A percentile compares a stretch with the other conserved stretches of the same genome.
Evolutionary conservation across 2,797 vertebrate genomes (phyloP).

Genomic region (Crocidura indochinensis): DNA sequence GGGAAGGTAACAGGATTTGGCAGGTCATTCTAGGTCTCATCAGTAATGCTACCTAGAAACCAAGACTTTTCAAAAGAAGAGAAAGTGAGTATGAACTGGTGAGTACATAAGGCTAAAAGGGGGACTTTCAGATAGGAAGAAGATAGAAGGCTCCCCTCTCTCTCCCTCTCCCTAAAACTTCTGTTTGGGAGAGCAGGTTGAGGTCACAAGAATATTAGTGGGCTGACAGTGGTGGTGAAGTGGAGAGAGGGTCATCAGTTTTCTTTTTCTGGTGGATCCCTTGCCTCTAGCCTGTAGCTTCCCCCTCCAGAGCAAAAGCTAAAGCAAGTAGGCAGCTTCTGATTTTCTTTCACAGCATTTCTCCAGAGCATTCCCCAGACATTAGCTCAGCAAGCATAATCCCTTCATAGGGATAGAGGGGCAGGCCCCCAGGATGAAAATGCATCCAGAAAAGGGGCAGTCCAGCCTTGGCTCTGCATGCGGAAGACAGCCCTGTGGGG

Average conservation of each 20-base stretch:
- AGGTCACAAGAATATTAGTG: background rate
- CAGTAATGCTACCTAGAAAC: too few relatives aligned
- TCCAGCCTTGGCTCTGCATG: too few relatives aligned
- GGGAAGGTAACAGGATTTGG: too few relatives aligned
- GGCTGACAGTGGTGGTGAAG: too few relatives aligned
- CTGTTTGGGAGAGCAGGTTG: background rate
- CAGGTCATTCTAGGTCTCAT: too few relatives aligned
- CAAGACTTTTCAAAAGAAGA: too few relatives aligned
- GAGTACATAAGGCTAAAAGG: background rate
- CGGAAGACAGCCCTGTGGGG: too few relatives aligned
- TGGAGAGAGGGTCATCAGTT: too few relatives aligned
- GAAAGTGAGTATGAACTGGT: too few relatives aligned
- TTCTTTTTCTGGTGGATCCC: background rate
- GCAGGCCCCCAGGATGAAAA: background rate
- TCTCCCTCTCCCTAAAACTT: background rate
- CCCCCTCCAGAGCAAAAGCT: background rate
- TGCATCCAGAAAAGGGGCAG: background rate
- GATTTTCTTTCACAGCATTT: background rate
- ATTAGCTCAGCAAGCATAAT: slow-evolving; percentile 33
- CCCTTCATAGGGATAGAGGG: background rate
- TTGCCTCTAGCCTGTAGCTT: background rate
- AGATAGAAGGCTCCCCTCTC: background rate
- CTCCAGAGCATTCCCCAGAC: slow-evolving; percentile 43
- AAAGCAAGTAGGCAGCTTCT: background rate
- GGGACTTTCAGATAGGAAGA: background rate